Evolutionary conservation across 1,140 invertebrate genomes (phyloP).

Genomic region (Caerostris extrusa): DNA sequence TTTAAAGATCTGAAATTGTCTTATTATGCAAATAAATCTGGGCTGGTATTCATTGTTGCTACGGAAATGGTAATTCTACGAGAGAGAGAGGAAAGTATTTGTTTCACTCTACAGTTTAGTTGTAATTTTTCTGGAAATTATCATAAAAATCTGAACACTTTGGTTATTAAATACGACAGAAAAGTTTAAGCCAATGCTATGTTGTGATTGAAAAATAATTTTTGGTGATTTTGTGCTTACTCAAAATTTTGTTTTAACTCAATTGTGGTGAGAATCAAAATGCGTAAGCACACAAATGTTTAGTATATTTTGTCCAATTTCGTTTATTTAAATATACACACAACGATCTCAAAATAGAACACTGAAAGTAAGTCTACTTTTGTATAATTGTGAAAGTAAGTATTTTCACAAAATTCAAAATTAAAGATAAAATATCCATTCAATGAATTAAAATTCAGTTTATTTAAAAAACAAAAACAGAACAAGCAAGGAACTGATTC

Average conservation of each 20-base stretch:
- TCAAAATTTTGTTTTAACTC: not conserved
- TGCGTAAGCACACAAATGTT: too few species aligned
- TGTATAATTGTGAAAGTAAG: too few species aligned
- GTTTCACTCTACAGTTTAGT: not conserved
- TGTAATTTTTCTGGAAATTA: slow-evolving; percentile 24
- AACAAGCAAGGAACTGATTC: too few species aligned
- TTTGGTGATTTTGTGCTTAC: not conserved
- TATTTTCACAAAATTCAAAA: too few species aligned
- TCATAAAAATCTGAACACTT: not conserved
- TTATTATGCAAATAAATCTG: slow-evolving; percentile 66
- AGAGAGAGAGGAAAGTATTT: slow-evolving; percentile 3
- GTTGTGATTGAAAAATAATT: not conserved
- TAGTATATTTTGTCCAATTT: too few species aligned
- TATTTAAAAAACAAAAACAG: too few species aligned
- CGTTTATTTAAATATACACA: too few species aligned
- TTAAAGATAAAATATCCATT: too few species aligned
- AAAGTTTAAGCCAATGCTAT: not conserved
- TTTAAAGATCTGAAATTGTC: slow-evolving; percentile 58
- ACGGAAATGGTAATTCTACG: slow-evolving; percentile 54
- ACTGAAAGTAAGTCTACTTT: too few species aligned
- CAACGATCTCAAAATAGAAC: too few species aligned
- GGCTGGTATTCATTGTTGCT: not conserved
- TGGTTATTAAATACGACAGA: not conserved
- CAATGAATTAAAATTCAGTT: too few species aligned
- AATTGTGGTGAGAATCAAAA: too few species aligned